phyloP scores from a whole-genome alignment of 2,888 invertebrate species.

The Aradus depressus region DNA sequence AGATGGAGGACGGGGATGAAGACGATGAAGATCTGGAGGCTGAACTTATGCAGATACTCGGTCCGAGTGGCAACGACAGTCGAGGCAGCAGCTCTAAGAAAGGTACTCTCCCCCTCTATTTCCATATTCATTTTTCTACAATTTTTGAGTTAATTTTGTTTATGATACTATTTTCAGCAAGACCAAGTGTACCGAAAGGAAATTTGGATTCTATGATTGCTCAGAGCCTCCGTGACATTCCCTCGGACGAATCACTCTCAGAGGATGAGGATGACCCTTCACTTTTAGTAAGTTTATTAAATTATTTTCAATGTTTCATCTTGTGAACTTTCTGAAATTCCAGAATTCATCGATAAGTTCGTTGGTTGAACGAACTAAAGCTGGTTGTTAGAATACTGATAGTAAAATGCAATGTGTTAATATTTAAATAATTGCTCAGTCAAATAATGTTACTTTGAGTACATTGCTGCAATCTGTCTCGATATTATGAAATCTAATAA shows the following conservation, averaged over 20 bases:
- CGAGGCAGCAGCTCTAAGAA: constrained; percentile 31
- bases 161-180: constrained; percentile 30
- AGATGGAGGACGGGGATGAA: constrained; percentile 46
- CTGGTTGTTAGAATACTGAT: no score
- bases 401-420: no score
- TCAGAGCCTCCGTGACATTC: constrained; percentile 64
- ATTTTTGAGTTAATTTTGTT: background rate
- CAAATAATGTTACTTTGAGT: no score
- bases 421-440: no score
- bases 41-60: constrained; percentile 45
- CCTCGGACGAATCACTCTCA: constrained; percentile 56
- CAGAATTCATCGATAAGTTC: no score
- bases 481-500: no score
- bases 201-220: constrained; percentile 66
- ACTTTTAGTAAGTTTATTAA: constrained; percentile 44
- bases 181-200: constrained; percentile 42
- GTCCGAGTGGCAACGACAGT: constrained; percentile 9
- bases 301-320: background rate
- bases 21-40: constrained; percentile 76
- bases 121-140: background rate
- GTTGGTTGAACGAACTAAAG: no score
- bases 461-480: no score
- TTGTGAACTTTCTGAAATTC: no score
- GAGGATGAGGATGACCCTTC: constrained; percentile 75
- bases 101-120: background rate